Evolutionary conservation across 2,888 invertebrate species (phyloP), one percentile per base, ranked within the genome.

Genomic region (Drosophila maculinotata): DNA sequence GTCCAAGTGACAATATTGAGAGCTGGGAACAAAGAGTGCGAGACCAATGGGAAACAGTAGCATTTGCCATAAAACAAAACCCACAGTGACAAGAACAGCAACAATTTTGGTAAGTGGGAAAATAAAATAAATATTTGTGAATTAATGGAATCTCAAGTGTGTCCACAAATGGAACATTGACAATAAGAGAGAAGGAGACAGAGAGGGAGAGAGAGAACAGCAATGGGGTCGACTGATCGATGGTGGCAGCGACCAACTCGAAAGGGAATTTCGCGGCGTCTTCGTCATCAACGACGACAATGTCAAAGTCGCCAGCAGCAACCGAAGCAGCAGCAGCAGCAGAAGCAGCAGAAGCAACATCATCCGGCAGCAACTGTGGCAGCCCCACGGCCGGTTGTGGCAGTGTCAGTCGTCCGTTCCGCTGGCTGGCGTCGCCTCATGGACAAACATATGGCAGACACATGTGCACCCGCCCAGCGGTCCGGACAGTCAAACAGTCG

Each of bases 81-180:
- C 26, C 8, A 3, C 67, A 53, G 68, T 39, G 76, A 58, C 76
- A 79, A 45, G 30, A 60, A 39, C 14, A 36, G 25, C 23, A 8
- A 41, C 49, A 57, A 30, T 59, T 72, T 74, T 45, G 75, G 56
- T 69, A 69, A 64, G 69, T 76, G 66, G 51, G 47, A 66, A 78
- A 72, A 77, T 62, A 78, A 87, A 76, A 70, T 64, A 85, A 85
- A 85, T 87, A 83, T 87, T 83, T 88, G 77, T 65, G 81, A 81
- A 86, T 83, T 83, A 83, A 88, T 83, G 88, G 83, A 83, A 86
- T 80, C 84, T 83, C 83, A 83, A 83, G 83, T 83, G 83, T 88
- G 88, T 88, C 87, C 88, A 83, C 83, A 83, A 87, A 87, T 83
- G 87, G 80, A 84, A 82, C 72, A 70, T 59, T 75, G 76, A 67